A percentile compares a stretch with the other conserved stretches of the same genome.
phyloP scores from a whole-genome alignment of 2,888 invertebrate genomes.

The Pilophorus perplexus region DNA sequence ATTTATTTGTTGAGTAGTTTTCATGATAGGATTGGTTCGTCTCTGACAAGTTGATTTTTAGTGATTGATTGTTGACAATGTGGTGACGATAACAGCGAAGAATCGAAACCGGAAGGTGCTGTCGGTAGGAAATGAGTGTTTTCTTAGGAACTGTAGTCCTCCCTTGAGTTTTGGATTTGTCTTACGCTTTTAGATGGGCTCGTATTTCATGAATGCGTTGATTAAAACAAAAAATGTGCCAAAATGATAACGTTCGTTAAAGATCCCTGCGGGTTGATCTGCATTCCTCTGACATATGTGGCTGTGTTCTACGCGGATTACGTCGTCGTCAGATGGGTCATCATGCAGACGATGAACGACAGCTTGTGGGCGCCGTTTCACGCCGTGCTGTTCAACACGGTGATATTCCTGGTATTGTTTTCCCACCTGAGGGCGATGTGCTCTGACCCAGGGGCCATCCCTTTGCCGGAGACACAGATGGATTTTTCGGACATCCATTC shows the following conservation, averaged over 20 bases:
- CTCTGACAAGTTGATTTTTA: no score
- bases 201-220: no score
- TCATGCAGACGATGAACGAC: constrained; percentile 72
- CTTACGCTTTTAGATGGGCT: no score
- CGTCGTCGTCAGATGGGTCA: constrained; percentile 79
- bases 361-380: constrained; percentile 82
- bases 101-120: no score
- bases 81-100: no score
- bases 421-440: constrained; percentile 81
- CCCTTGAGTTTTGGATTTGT: no score
- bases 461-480: constrained; percentile 67
- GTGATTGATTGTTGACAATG: no score
- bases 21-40: no score
- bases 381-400: constrained; percentile 73
- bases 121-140: no score
- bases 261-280: constrained; percentile 83
- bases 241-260: constrained; percentile 64
- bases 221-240: no score
- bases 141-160: no score
- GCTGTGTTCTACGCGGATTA: constrained; percentile 84
- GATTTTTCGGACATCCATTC: constrained; percentile 79
- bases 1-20: no score
- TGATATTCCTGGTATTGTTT: constrained; percentile 70
- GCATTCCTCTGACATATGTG: constrained; percentile 73
- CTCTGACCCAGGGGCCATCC: constrained; percentile 86